Percentiles rank a stretch among this genome's conserved stretches.
Conservation (phyloP, 2,797 vertebrate species). For the Falco peregrinus region DNA sequence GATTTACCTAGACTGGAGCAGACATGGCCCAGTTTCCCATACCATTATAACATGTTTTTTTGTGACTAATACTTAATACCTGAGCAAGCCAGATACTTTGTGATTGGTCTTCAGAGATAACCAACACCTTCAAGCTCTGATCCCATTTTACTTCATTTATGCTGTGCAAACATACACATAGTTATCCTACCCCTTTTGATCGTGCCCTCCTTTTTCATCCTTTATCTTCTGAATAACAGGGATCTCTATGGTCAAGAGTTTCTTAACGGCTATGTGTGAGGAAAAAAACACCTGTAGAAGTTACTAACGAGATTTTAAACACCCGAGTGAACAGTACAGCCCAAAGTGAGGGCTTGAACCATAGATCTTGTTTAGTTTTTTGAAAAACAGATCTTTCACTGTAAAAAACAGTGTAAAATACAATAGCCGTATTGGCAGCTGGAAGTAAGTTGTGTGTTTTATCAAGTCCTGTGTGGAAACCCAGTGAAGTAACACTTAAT, state of each 20-base stretch:
- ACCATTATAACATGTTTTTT: background rate
- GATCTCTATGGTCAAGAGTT: background rate
- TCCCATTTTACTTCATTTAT: background rate
- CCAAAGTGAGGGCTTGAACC: background rate
- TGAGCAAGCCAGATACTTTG: background rate
- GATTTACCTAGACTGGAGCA: background rate
- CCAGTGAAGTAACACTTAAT: background rate
- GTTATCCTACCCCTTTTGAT: background rate
- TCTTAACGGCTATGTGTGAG: background rate
- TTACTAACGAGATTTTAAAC: background rate
- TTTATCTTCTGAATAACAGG: background rate
- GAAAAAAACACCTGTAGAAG: background rate
- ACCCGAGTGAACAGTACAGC: background rate
- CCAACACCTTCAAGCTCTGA: background rate
- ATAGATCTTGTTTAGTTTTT: background rate
- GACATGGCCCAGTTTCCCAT: background rate
- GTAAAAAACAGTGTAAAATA: background rate
- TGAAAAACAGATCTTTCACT: background rate
- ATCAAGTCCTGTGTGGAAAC: background rate
- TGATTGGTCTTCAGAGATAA: background rate
- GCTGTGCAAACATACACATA: background rate
- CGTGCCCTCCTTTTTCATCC: background rate
- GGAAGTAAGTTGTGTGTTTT: background rate
- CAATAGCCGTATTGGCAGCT: background rate
- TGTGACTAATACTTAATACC: background rate